A percentile compares a stretch with the other conserved stretches of the same genome.
phyloP scores from a whole-genome alignment of 2,113 vertebrate species.

The Myiopsitta monachus region DNA sequence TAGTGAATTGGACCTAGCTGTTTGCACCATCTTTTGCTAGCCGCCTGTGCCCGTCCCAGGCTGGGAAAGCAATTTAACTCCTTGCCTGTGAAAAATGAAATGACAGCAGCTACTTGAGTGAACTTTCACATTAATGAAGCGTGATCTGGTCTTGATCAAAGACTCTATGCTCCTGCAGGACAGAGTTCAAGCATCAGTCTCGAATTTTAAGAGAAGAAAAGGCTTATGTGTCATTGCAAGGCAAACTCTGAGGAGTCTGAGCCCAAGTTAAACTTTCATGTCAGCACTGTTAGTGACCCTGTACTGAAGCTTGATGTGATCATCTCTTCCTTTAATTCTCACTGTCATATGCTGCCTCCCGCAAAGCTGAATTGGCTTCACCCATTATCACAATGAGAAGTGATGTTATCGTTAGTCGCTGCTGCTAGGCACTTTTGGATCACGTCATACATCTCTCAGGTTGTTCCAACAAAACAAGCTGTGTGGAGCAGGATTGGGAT shows the following conservation, averaged over 20 bases:
- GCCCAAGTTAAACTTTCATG: background rate
- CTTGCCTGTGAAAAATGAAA: constrained; percentile 50
- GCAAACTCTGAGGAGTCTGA: background rate
- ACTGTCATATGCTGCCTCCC: background rate
- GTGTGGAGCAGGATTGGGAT: background rate
- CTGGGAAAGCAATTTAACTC: constrained; percentile 20
- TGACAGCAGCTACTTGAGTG: constrained; percentile 27
- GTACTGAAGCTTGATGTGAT: background rate
- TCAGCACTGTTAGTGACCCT: background rate
- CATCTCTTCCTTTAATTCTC: constrained; percentile 1
- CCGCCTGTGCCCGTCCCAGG: background rate
- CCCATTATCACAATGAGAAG: background rate
- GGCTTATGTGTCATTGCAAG: background rate
- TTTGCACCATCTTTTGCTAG: background rate
- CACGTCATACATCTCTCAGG: background rate
- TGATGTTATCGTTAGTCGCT: constrained; percentile 1
- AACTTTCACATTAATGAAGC: constrained; percentile 14
- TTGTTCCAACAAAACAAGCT: background rate
- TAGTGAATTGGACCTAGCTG: constrained; percentile 45
- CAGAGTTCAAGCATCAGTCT: constrained; percentile 21
- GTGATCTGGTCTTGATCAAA: constrained; percentile 49
- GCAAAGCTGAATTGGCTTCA: background rate
- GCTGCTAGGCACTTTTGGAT: background rate
- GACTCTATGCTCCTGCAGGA: background rate
- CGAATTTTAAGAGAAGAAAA: background rate